Conservation (phyloP, 2,797 vertebrate species). For the Enteromius viviparus region DNA sequence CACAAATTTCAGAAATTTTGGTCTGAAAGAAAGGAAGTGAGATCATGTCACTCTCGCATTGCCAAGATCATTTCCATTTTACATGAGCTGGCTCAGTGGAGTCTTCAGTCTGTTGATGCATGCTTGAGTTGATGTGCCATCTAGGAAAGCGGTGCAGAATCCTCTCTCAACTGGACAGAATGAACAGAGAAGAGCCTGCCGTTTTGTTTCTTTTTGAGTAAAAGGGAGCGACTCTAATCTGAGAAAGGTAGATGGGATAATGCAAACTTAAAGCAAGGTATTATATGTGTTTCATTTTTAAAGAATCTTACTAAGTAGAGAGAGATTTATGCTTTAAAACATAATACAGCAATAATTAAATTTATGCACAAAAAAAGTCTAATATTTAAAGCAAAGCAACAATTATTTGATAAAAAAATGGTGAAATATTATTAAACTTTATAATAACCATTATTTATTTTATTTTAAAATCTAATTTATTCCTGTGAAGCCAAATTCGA, state of each 20-base stretch:
- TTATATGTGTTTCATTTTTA: too few species aligned
- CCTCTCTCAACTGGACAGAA: neutral
- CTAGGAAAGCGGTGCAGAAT: neutral
- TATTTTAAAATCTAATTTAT: neutral
- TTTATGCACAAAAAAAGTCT: neutral
- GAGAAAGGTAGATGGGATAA: constrained; percentile 16
- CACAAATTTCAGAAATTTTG: neutral
- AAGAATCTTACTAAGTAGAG: neutral
- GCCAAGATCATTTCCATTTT: neutral
- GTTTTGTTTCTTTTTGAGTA: neutral
- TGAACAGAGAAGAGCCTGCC: neutral
- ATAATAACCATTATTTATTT: too few species aligned
- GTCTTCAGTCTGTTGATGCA: neutral
- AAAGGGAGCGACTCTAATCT: neutral
- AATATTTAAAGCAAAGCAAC: neutral
- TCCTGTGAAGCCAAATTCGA: too few species aligned
- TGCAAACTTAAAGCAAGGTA: neutral
- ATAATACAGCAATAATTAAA: neutral
- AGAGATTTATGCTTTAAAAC: neutral
- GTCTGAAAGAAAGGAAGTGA: neutral
- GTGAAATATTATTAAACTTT: neutral
- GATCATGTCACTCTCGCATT: neutral
- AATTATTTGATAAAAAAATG: neutral
- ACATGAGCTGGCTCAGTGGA: neutral
- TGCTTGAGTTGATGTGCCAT: neutral